Evolutionary conservation across 2,797 vertebrate genomes (phyloP).

Genomic region (Melanogrammus aeglefinus): DNA sequence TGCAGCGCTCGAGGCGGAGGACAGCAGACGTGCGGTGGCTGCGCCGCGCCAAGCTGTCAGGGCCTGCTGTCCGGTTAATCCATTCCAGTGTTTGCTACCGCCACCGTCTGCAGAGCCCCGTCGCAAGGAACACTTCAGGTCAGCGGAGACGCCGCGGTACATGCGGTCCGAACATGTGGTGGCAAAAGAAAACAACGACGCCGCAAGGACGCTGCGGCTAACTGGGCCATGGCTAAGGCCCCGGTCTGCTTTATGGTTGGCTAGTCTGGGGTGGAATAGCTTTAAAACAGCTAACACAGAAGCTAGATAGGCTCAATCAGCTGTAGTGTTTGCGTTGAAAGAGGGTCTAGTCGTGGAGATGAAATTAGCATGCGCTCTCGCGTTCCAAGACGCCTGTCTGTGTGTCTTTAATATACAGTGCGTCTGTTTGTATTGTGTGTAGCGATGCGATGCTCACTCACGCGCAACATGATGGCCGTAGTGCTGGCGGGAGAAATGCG

Average conservation of each 20-base stretch:
- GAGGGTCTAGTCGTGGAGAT: background rate
- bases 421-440: slow-evolving; percentile 1
- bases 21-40: slow-evolving; percentile 66
- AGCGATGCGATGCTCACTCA: background rate
- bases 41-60: slow-evolving; percentile 71
- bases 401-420: no score
- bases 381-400: background rate
- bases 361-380: background rate
- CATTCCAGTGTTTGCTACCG: slow-evolving; percentile 62
- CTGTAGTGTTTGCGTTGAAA: no score
- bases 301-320: no score
- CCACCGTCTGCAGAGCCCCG: slow-evolving; percentile 53
- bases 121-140: slow-evolving; percentile 60
- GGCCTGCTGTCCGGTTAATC: slow-evolving; percentile 74
- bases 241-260: background rate
- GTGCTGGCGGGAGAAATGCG: no score
- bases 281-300: background rate
- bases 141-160: slow-evolving; percentile 66
- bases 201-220: slow-evolving; percentile 24
- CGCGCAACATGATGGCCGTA: no score
- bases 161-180: slow-evolving; percentile 70
- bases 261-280: slow-evolving; percentile 2
- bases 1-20: slow-evolving; percentile 73
- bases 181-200: slow-evolving; percentile 35
- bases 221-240: slow-evolving; percentile 54